phyloP scores from a whole-genome alignment of 92 coral and sea anemone species.

The Zoanthus sansibaricus region DNA sequence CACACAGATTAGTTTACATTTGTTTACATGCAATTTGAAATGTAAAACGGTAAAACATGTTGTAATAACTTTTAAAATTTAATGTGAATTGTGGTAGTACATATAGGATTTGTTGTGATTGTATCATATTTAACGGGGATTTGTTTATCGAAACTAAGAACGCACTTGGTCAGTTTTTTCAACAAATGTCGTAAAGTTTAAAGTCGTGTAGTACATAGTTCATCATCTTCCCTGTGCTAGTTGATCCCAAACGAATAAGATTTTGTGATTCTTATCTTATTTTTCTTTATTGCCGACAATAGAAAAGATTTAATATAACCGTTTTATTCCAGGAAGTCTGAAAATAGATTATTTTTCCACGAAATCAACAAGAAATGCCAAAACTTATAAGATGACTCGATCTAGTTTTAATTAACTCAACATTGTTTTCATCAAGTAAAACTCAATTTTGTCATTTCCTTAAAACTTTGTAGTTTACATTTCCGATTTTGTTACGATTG shows the following conservation, averaged over 20 bases:
- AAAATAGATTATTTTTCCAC: conserved; percentile 38
- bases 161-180: background rate
- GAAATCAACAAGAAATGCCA: conserved; percentile 24
- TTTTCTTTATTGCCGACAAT: background rate
- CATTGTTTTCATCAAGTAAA: conserved; percentile 26
- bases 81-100: background rate
- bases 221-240: background rate
- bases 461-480: conserved; percentile 14
- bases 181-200: background rate
- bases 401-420: conserved; percentile 46
- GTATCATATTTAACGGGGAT: too few species aligned
- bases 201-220: background rate
- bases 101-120: too few species aligned
- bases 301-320: conserved; percentile 1
- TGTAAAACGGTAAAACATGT: background rate
- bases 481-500: conserved; percentile 38
- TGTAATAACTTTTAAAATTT: background rate
- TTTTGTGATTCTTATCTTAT: conserved; percentile 2
- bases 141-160: background rate
- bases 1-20: background rate
- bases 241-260: background rate
- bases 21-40: background rate
- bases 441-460: conserved; percentile 20
- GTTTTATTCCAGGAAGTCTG: conserved; percentile 13
- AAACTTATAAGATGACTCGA: conserved; percentile 12